phyloP scores from a whole-genome alignment of 2,888 invertebrate species.

The Drosophila ochracea region DNA sequence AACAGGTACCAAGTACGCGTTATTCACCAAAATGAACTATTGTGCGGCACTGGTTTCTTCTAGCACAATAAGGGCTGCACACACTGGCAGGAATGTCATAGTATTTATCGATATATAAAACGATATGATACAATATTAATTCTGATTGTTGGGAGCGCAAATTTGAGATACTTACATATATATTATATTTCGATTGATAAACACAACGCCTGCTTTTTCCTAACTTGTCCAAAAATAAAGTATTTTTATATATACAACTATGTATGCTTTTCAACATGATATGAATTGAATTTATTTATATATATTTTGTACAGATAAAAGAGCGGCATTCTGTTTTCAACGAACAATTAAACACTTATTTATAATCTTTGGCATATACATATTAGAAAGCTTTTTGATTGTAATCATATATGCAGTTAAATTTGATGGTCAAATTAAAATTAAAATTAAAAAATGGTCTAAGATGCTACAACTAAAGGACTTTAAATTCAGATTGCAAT shows the following conservation, averaged over 20 bases:
- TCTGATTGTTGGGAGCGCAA: constrained; percentile 11
- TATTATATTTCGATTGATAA: not conserved
- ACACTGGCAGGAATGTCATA: not conserved
- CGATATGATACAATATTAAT: constrained; percentile 3
- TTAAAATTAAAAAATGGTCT: not conserved
- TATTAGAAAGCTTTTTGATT: constrained; percentile 1
- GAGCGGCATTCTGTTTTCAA: not conserved
- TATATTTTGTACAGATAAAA: not conserved
- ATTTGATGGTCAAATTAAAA: not conserved
- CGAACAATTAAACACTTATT: not conserved
- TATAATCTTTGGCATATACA: constrained; percentile 9
- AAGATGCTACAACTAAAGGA: not conserved
- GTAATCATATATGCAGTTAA: not conserved
- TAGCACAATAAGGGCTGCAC: constrained; percentile 10
- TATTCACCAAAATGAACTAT: constrained; percentile 5
- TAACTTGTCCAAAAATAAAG: not conserved
- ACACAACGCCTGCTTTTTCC: not conserved
- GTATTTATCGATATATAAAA: constrained; percentile 15
- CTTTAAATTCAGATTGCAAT: not conserved
- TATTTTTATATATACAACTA: not conserved
- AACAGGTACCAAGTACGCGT: not conserved
- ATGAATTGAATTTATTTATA: not conserved
- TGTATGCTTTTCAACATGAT: not conserved
- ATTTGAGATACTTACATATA: constrained; percentile 3
- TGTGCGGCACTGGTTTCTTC: not conserved